Evolutionary conservation across 2,888 invertebrate species (phyloP), one percentile per base, ranked within the genome.

Genomic region (Apotomis betuletana): DNA sequence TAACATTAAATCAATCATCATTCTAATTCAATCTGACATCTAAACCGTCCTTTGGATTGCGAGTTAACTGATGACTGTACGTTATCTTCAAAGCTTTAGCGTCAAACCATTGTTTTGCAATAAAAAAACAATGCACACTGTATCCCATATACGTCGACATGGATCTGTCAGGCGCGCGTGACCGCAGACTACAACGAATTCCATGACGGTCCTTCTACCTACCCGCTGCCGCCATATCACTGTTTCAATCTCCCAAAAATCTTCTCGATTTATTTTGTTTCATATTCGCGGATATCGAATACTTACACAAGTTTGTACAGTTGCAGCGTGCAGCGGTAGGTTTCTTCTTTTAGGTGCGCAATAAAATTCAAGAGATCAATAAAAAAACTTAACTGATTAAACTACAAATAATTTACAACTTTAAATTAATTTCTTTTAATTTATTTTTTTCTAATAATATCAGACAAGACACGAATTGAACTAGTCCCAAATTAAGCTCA

Each of bases 81-180:
- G 79, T 76, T 82, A 78, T 82, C 80, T 82, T 81, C 77, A 81
- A 83, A 83, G 81, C 79, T 77, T 80, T 79, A 74, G 77, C 76
- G 77, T 77, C 73, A 81, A 81, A 79, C 27, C 13, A 15, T 51
- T 77, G 80, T 78, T 79, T 71, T 73, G 49, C 9, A 77, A 84
- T 87, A 87, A 86, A 88, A 90, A 87, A 86, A 83, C 82, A 85
- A 86, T 87, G 83, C 84, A 87, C 87, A 88, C 83, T 88, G 84
- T 85, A 88, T 89, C 86, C 85, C 80, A 78, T 81, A 81, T 84
- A 83, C 82, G 81, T 83, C 85, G 83, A 82, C 86, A 84, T 85
- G 87, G 82, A 78, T 82, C 87, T 88, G 89, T 90, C 91, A 89
- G 87, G 78, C 80, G 81, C 79, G 82, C 79, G 74, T 80, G 81